These are phyloP conservation scores for Philopedon plagiatum DNA, from an alignment of 2,888 invertebrate species.

Conservation along the genomic window DNA sequence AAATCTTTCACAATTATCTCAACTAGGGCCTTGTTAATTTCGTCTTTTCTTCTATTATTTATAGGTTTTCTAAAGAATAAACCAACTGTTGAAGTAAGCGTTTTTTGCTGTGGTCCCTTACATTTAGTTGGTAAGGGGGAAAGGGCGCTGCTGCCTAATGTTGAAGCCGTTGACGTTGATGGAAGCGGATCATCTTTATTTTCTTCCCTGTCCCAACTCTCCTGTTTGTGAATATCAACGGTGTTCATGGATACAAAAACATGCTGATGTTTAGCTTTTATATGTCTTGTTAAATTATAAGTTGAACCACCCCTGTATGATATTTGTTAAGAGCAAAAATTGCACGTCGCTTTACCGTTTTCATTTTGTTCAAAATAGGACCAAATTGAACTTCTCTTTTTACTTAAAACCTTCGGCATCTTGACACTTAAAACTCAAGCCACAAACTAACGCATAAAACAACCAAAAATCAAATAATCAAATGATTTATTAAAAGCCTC, in stretches of 20 bases:
- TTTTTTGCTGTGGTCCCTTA: not conserved
- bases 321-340: conserved; percentile 35
- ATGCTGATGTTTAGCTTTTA: not conserved
- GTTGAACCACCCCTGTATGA: not conserved
- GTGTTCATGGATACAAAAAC: too few species aligned
- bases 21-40: not conserved
- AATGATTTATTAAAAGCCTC: too few species aligned
- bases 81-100: not conserved
- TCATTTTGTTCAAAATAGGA: conserved; percentile 19
- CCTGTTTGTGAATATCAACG: too few species aligned
- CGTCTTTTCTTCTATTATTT: not conserved
- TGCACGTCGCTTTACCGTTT: conserved; percentile 32
- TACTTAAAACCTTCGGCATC: too few species aligned
- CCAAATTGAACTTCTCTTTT: conserved; percentile 32
- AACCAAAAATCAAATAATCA: too few species aligned
- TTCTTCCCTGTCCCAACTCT: not conserved
- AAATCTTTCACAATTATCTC: conserved; percentile 18
- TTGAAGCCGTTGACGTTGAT: not conserved
- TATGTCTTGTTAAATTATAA: not conserved
- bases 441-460: too few species aligned
- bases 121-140: not conserved
- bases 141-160: not conserved
- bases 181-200: not conserved
- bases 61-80: not conserved
- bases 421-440: too few species aligned